Conservation (phyloP, 2,797 vertebrate genomes). For the Tenualosa ilisha region DNA sequence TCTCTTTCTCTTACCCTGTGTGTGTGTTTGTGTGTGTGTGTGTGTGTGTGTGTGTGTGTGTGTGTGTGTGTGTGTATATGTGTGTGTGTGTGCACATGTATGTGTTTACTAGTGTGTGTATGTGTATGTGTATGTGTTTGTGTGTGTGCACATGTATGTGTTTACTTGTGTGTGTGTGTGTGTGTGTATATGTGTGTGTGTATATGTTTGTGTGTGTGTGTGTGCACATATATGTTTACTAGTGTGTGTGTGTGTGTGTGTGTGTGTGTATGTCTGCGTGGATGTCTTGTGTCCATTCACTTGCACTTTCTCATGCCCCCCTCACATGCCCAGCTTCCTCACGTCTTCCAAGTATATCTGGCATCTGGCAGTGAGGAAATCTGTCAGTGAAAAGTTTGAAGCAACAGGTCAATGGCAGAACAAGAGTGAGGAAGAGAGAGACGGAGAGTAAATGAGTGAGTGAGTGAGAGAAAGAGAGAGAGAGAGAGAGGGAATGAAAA, state of each 20-base stretch:
- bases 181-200: neutral
- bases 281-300: neutral
- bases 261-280: slow-evolving; percentile 4
- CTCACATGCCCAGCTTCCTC: slow-evolving; percentile 41
- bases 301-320: slow-evolving; percentile 9
- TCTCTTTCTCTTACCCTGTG: neutral
- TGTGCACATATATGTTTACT: neutral
- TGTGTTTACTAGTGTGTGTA: neutral
- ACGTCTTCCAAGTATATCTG: slow-evolving; percentile 52
- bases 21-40: slow-evolving; percentile 25
- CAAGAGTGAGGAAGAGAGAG: slow-evolving; percentile 35
- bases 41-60: neutral
- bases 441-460: neutral
- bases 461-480: slow-evolving; percentile 52
- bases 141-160: neutral
- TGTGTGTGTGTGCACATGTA: slow-evolving; percentile 28
- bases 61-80: slow-evolving; percentile 17
- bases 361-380: slow-evolving; percentile 66
- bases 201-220: neutral
- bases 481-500: slow-evolving; percentile 51
- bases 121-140: neutral
- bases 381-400: slow-evolving; percentile 69
- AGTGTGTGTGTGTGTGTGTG: neutral
- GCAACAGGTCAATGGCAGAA: slow-evolving; percentile 70
- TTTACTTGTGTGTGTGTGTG: neutral